phyloP scores from a whole-genome alignment of 2,113 vertebrate species.

The Microcebus murinus region DNA sequence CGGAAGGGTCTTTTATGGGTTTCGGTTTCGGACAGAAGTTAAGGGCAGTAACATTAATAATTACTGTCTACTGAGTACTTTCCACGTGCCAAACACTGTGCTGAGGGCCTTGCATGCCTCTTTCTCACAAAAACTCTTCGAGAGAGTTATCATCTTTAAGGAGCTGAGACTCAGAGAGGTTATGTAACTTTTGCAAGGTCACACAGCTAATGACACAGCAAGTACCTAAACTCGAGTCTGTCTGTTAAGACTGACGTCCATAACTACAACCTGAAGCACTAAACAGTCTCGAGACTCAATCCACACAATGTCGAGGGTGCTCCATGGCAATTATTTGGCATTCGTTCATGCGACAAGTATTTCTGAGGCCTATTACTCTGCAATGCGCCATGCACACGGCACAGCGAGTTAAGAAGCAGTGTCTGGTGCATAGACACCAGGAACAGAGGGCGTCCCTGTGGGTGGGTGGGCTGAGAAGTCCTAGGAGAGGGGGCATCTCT shows the following conservation, averaged over 20 bases:
- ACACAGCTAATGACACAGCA: not conserved
- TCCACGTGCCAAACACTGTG: not conserved
- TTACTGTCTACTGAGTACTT: not conserved
- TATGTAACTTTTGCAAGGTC: not conserved
- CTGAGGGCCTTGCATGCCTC: too few relatives aligned
- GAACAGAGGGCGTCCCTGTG: not conserved
- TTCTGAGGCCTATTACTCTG: not conserved
- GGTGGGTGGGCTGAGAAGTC: not conserved
- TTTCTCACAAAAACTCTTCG: not conserved
- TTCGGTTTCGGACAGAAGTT: not conserved
- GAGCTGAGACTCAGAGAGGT: not conserved
- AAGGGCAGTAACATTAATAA: not conserved
- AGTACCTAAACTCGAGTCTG: not conserved
- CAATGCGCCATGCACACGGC: fast-evolving
- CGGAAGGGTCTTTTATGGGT: not conserved
- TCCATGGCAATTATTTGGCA: too few relatives aligned
- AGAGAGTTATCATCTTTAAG: not conserved
- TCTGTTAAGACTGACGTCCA: not conserved
- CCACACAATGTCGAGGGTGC: not conserved
- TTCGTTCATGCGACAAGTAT: not conserved
- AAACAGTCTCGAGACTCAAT: not conserved
- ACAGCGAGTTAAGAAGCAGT: not conserved
- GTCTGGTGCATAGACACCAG: too few relatives aligned
- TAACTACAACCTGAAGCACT: not conserved
- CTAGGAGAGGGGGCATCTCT: not conserved